A percentile compares a stretch with the other conserved stretches of the same genome.
Evolutionary conservation across 2,888 invertebrate genomes (phyloP).

Genomic region (Argyra leucocephala): DNA sequence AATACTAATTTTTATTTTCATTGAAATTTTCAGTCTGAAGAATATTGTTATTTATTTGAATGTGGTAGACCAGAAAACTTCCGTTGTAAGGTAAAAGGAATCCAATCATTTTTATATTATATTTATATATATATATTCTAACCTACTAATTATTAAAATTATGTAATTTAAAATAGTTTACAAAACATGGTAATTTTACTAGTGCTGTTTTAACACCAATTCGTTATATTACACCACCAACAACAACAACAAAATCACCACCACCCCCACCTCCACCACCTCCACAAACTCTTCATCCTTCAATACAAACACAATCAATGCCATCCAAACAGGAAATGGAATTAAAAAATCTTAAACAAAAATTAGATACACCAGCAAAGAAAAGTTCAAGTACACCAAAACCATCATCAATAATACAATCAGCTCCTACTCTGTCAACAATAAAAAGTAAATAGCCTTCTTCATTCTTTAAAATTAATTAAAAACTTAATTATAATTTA

Average conservation of each 20-base stretch:
- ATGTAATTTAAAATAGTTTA: slow-evolving; percentile 45
- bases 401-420: slow-evolving; percentile 14
- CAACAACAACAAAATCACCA: slow-evolving; percentile 12
- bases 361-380: slow-evolving; percentile 35
- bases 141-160: not conserved
- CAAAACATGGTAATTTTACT: slow-evolving; percentile 76
- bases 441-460: slow-evolving; percentile 15
- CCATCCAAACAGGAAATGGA: slow-evolving; percentile 42
- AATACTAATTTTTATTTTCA: no score
- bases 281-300: slow-evolving; percentile 21
- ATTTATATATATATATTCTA: not conserved
- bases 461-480: not conserved
- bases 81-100: slow-evolving; percentile 62
- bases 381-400: slow-evolving; percentile 17
- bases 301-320: slow-evolving; percentile 9
- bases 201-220: slow-evolving; percentile 71
- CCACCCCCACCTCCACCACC: slow-evolving; percentile 24
- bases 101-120: slow-evolving; percentile 35
- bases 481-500: not conserved
- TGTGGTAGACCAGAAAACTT: slow-evolving; percentile 85
- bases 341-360: slow-evolving; percentile 40
- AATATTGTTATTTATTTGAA: slow-evolving; percentile 83
- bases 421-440: slow-evolving; percentile 9
- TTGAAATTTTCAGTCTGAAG: slow-evolving; percentile 43
- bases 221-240: slow-evolving; percentile 37